These are phyloP conservation scores for Mallateleia sp. DNA, from an alignment of 2,888 invertebrate species.

Conservation along the genomic window DNA sequence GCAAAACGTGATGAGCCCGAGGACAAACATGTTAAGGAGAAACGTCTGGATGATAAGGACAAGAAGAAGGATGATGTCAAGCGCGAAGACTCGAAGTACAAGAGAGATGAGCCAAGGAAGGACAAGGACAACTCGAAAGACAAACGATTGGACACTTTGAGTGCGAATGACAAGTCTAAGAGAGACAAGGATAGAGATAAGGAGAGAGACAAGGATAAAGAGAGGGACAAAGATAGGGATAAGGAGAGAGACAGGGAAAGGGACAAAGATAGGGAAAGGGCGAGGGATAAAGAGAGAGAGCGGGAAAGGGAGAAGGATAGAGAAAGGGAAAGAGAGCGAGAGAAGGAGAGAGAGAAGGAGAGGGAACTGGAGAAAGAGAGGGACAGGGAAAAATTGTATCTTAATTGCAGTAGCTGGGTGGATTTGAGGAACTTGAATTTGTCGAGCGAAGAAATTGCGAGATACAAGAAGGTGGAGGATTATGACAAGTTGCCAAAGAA, in stretches of 20 bases:
- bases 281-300: conserved; percentile 76
- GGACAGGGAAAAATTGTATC: conserved; percentile 82
- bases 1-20: conserved; percentile 59
- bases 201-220: conserved; percentile 78
- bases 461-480: conserved; percentile 80
- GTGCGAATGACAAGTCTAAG: conserved; percentile 53
- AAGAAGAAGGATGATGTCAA: conserved; percentile 72
- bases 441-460: conserved; percentile 82
- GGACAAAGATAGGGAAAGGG: no score
- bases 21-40: conserved; percentile 55
- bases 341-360: conserved; percentile 67
- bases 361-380: conserved; percentile 80
- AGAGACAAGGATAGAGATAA: conserved; percentile 78
- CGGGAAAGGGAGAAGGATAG: conserved; percentile 74
- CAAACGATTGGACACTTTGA: conserved; percentile 72
- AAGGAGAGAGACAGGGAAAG: no score
- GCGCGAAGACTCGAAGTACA: conserved; percentile 73
- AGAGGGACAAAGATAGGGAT: conserved; percentile 78
- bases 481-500: conserved; percentile 81
- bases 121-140: conserved; percentile 76
- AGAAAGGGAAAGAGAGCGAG: conserved; percentile 59
- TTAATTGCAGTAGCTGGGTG: conserved; percentile 84
- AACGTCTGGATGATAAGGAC: conserved; percentile 59
- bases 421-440: conserved; percentile 83
- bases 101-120: conserved; percentile 75